Evolutionary conservation across 2,113 vertebrate genomes (phyloP).

Genomic region (Syngnathoides biaculeatus): DNA sequence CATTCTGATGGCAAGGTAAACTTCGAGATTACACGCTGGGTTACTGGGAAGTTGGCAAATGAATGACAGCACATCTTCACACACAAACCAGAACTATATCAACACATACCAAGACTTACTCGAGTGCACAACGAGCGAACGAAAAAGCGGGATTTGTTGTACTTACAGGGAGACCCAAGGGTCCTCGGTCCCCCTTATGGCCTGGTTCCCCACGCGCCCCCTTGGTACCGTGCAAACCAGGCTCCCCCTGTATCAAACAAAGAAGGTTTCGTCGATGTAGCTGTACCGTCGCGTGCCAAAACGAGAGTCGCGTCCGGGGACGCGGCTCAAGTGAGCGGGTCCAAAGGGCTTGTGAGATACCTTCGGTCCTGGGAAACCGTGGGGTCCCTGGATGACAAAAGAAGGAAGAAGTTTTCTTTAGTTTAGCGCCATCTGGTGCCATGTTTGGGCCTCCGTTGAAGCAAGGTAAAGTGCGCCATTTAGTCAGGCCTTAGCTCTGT

Average conservation of each 20-base stretch:
- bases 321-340: no score
- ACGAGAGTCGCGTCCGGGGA: neutral
- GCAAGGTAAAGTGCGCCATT: no score
- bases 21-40: conserved; percentile 55
- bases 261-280: no score
- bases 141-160: conserved; percentile 28
- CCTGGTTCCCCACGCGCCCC: conserved; percentile 92
- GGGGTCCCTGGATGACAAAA: conserved; percentile 84
- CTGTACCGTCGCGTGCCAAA: neutral
- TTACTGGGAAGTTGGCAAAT: conserved; percentile 49
- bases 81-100: neutral
- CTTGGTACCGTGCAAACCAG: conserved; percentile 94
- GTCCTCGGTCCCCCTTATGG: conserved; percentile 98
- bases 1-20: conserved; percentile 63
- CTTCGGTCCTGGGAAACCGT: conserved; percentile 94
- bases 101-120: conserved; percentile 3
- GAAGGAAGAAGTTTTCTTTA: neutral
- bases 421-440: no score
- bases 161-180: conserved; percentile 99
- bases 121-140: neutral
- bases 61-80: conserved; percentile 27
- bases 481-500: no score
- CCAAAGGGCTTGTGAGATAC: conserved; percentile 67
- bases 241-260: conserved; percentile 87
- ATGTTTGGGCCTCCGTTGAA: no score